Percentiles rank a stretch among this genome's conserved stretches.
Conservation (phyloP, 2,797 vertebrate species). For the Natrix natrix region DNA sequence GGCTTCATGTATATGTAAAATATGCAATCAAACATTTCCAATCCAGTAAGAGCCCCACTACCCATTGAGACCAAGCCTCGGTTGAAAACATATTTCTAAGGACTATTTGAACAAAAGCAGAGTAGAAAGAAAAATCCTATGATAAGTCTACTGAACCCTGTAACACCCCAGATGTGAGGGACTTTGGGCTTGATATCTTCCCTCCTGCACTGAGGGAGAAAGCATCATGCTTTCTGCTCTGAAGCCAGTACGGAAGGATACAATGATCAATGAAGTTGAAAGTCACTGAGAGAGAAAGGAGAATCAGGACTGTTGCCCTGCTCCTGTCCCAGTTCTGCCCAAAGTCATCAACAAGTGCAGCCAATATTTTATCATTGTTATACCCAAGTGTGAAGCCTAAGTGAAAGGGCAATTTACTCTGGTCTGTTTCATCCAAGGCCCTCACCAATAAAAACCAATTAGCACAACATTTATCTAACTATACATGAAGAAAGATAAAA, state of each 20-base stretch:
- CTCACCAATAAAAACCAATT: neutral
- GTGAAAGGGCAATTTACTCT: neutral
- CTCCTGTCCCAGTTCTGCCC: neutral
- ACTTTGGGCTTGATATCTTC: neutral
- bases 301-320: neutral
- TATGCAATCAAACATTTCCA: neutral
- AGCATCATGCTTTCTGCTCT: neutral
- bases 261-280: neutral
- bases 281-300: neutral
- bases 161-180: neutral
- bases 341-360: neutral
- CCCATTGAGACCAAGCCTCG: neutral
- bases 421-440: neutral
- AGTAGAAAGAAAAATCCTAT: neutral
- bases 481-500: neutral
- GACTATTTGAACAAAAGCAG: neutral
- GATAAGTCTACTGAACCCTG: neutral
- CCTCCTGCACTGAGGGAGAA: neutral
- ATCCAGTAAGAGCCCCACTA: neutral
- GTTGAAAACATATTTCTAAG: neutral
- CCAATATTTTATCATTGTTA: neutral
- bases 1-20: neutral
- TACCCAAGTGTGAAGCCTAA: neutral
- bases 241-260: neutral
- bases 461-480: neutral